Percentiles rank a stretch among this genome's conserved stretches.
Conservation (phyloP, 2,113 vertebrate genomes). For the Sula dactylatra region DNA sequence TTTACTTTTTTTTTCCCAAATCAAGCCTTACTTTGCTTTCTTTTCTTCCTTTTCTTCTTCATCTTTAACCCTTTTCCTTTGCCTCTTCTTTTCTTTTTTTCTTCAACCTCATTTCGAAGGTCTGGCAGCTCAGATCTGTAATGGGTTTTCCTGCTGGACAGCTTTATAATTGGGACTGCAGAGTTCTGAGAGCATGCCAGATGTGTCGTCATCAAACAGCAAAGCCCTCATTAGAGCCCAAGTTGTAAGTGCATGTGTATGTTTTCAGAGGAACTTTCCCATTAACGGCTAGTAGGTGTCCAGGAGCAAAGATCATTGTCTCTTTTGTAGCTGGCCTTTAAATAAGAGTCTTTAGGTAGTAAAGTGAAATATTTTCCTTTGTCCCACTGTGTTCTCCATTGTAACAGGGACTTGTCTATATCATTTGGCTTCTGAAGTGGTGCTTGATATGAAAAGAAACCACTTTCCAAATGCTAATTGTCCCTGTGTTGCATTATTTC, state of each 20-base stretch:
- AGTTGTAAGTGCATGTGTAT: constrained; percentile 35
- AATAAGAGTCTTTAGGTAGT: neutral
- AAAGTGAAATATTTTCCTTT: constrained; percentile 16
- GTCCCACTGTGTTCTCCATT: constrained; percentile 10
- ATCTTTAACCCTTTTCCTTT: neutral
- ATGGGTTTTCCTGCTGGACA: constrained; percentile 61
- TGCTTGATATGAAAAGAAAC: constrained; percentile 1
- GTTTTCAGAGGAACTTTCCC: constrained; percentile 51
- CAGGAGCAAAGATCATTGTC: constrained; percentile 47
- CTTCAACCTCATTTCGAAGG: constrained; percentile 51
- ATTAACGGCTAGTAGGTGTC: constrained; percentile 48
- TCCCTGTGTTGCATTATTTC: neutral
- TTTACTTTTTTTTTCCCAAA: neutral
- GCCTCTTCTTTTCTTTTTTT: neutral
- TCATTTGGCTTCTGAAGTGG: neutral
- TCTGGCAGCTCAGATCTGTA: constrained; percentile 41
- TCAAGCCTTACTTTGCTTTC: neutral
- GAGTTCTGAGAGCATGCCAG: constrained; percentile 59
- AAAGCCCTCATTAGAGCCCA: constrained; percentile 47
- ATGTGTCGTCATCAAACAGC: constrained; percentile 61
- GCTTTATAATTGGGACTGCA: constrained; percentile 68
- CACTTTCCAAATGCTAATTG: constrained; percentile 6
- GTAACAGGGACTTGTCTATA: neutral
- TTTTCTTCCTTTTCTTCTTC: neutral
- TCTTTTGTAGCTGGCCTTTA: constrained; percentile 30